Percentiles rank a stretch among this genome's conserved stretches.
phyloP scores from a whole-genome alignment of 2,797 vertebrate species.

The Gymnopithys bicolor region DNA sequence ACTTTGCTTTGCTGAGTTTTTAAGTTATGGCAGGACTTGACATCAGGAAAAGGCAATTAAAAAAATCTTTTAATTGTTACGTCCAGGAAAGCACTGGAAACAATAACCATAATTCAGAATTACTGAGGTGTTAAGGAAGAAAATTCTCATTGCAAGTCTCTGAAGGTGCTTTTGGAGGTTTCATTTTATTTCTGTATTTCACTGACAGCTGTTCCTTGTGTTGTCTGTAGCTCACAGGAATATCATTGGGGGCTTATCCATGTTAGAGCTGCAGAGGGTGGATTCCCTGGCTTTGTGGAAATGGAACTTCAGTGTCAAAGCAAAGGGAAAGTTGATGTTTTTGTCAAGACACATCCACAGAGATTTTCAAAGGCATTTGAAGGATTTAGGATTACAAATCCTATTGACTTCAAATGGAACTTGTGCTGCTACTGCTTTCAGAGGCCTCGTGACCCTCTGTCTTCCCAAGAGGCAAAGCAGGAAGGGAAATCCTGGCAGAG shows the following conservation, averaged over 20 bases:
- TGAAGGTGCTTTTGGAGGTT: background rate
- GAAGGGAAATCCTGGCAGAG: slow-evolving; percentile 18
- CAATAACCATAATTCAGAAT: background rate
- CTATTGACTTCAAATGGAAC: slow-evolving; percentile 19
- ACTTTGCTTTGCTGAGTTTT: background rate
- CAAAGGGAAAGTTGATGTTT: background rate
- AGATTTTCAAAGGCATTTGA: slow-evolving; percentile 2
- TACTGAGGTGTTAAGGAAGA: background rate
- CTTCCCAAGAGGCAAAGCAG: slow-evolving; percentile 14
- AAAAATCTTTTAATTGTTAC: background rate
- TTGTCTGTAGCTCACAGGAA: background rate
- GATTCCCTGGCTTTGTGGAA: background rate
- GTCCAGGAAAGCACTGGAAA: background rate
- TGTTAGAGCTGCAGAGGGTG: background rate
- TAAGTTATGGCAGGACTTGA: background rate
- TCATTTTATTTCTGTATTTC: background rate
- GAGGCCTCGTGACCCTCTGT: background rate
- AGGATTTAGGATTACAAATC: slow-evolving; percentile 51
- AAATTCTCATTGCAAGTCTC: background rate
- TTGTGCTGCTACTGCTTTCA: background rate
- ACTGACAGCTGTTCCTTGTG: background rate
- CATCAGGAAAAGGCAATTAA: too few relatives aligned
- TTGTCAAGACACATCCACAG: background rate
- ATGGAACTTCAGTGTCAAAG: background rate
- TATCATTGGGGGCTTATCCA: background rate